phyloP scores from a whole-genome alignment of 2,797 vertebrate genomes.

The Falco berigora region DNA sequence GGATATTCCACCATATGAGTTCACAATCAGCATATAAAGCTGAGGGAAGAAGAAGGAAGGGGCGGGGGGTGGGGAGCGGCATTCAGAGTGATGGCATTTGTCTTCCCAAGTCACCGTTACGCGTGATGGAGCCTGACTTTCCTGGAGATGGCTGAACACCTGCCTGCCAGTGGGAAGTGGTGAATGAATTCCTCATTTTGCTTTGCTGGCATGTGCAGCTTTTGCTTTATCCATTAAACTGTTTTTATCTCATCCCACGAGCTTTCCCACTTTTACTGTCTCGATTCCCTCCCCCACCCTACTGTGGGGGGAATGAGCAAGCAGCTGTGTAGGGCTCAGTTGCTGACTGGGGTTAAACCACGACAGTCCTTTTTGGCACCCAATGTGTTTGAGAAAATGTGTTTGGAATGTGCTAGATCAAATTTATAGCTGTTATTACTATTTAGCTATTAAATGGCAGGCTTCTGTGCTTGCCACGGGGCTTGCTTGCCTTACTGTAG shows the following conservation, averaged over 20 bases:
- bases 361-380: not conserved
- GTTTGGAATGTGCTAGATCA: too few species aligned
- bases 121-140: rapidly evolving
- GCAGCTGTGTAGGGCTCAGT: not conserved
- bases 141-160: not conserved
- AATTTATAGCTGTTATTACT: too few species aligned
- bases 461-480: too few species aligned
- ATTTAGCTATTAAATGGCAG: too few species aligned
- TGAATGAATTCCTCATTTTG: not conserved
- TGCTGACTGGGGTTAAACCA: not conserved
- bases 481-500: too few species aligned
- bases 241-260: too few species aligned
- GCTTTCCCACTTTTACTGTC: not conserved
- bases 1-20: not conserved
- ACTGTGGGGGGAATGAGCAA: not conserved
- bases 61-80: too few species aligned
- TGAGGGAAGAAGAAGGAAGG: not conserved
- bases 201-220: not conserved
- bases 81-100: not conserved
- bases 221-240: not conserved
- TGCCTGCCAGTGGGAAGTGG: not conserved
- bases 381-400: too few species aligned
- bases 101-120: not conserved
- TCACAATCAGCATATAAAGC: not conserved
- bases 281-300: not conserved